Base-by-base conservation (phyloP, 2,797 vertebrate species). In the Apodemus agrarius region DNA sequence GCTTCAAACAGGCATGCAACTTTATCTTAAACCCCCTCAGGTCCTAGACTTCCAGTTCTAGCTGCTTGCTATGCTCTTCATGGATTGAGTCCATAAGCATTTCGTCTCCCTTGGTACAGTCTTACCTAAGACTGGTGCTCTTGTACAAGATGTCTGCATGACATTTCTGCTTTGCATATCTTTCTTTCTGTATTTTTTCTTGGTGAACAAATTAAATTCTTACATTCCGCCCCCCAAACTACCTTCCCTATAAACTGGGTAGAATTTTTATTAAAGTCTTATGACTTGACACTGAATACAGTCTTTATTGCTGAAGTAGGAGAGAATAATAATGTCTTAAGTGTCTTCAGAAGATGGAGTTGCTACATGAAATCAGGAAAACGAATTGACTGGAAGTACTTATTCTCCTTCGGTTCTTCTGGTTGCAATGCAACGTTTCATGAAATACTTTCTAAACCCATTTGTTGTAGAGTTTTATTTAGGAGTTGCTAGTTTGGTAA, bases 391-490 rank as follows among this genome's bases (percentile, higher is more conserved):
- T 22, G 29, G 22, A 37, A 81, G 4, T 80, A 6, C 93, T 67
- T 87, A 40, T 40, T 69, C 5, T 96, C 52, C 72, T 49, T 34
- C 76, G 24, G 6, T 9, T 96, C n/a, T 24, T 74, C 75, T 10
- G 0, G 6, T 78, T 93, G 88, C 74, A n/a, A 14, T 17, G 65
- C 90, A 81, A 82, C 82, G 24, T 79, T 65, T 16, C 26, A 78
- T 87, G 59, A 95, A 92, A 89, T 84, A 57, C 43, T 95, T 89
- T 84, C 69, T 92, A 57, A 93, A 97, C 81, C 46, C 43, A 65
- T 79, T 89, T 40, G 14, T 72, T 93, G 34, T 88, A 82, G 72
- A 85, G 88, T 97, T 97, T 96, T 24, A 81, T 75, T 93, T 92
- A 52, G 19, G 87, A 81, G 76, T 72, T 90, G 10, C n/a, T 69